Base-by-base conservation (phyloP, 1,140 invertebrate species). In the Helicoverpa zea region DNA sequence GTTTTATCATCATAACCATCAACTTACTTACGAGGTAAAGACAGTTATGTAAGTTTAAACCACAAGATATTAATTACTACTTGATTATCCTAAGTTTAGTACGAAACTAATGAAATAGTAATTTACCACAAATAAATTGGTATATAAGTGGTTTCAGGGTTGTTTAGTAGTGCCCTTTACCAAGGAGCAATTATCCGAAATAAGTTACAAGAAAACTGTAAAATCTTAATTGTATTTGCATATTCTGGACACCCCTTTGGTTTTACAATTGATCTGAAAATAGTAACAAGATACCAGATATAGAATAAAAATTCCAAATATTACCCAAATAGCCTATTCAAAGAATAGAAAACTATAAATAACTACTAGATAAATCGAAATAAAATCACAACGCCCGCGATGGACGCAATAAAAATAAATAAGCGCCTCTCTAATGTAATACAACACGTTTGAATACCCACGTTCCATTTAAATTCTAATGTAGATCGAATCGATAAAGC, bases 51-150 rank as follows among this genome's bases (percentile, higher is more conserved):
- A 76, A 23, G 11, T 35, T 18, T 78, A 78, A 78, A 29, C 63
- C 23, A 43, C 49, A 10, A 68, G 76, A 68, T 78, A 78, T 78
- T 78, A 78, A 78, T 68, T 68, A 68, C 49, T 66, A 14, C 49
- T 78, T 68, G 30, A 78, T 78, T 68, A 78, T 66, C 23, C 63
- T n/a, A 49, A 68, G 51, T 49, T 66, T n/a, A 52, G 64, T 47
- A 43, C 16, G 10, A 47, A 74, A 74, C 72, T 74, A 58, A 59
- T 74, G 54, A 52, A 74, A 74, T 59, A 18, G 52, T 74, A 59
- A 43, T 74, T 68, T 51, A 47, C 49, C 59, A 11, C 68, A n/a
- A 72, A 35, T 72, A 74, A 23, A 74, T 74, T 74, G 14, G 23
- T 59, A 74, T 59, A 59, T 72, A 52, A 72, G 49, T 72, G 29